Evolutionary conservation across 2,888 invertebrate genomes (phyloP).

Genomic region (Noctua pronuba): DNA sequence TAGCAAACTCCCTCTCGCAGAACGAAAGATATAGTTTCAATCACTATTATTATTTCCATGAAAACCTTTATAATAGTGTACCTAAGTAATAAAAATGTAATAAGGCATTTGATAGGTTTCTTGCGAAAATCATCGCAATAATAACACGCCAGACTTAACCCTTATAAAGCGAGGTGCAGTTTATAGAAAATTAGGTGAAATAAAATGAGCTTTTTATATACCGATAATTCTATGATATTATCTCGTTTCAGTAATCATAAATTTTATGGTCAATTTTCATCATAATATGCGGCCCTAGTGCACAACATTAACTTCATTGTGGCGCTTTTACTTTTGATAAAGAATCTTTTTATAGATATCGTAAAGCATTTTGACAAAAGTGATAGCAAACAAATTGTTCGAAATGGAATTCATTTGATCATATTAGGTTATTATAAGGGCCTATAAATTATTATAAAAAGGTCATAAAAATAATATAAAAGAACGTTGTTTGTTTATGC

Average conservation of each 20-base stretch:
- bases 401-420: slow-evolving; percentile 8
- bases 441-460: slow-evolving; percentile 21
- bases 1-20: background rate
- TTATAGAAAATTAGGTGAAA: slow-evolving; percentile 57
- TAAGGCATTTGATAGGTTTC: slow-evolving; percentile 12
- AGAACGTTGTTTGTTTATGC: slow-evolving; percentile 16
- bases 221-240: slow-evolving; percentile 58
- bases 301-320: slow-evolving; percentile 28
- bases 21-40: slow-evolving; percentile 8
- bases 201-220: slow-evolving; percentile 51
- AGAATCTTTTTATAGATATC: slow-evolving; percentile 32
- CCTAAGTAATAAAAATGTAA: slow-evolving; percentile 7
- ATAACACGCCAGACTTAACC: slow-evolving; percentile 21
- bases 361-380: slow-evolving; percentile 14
- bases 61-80: slow-evolving; percentile 11
- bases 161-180: slow-evolving; percentile 17
- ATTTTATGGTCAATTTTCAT: slow-evolving; percentile 60
- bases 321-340: slow-evolving; percentile 37
- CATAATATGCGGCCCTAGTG: slow-evolving; percentile 40
- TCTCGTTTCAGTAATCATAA: slow-evolving; percentile 60
- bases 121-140: slow-evolving; percentile 26
- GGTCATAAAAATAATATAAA: slow-evolving; percentile 21
- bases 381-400: background rate
- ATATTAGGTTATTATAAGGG: background rate
- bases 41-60: slow-evolving; percentile 6